Conservation (phyloP, 2,888 invertebrate species). For the Microchrysa polita region DNA sequence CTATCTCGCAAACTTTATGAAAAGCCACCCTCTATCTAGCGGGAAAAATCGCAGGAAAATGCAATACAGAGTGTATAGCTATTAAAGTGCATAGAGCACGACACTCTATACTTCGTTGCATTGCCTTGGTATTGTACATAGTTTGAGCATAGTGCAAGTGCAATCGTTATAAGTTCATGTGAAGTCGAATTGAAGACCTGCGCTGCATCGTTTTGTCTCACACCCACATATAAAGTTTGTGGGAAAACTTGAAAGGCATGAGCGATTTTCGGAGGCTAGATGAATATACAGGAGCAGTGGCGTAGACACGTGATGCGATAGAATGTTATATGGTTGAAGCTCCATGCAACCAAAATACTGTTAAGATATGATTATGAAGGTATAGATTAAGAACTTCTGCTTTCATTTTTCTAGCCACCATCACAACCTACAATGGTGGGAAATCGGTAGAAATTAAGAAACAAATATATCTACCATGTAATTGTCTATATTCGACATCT, state of each 20-base stretch:
- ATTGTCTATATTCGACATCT: no score
- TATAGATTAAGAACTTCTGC: no score
- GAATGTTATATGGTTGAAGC: no score
- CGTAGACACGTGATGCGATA: slow-evolving; percentile 23
- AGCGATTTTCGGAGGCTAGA: neutral
- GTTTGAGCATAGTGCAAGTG: slow-evolving; percentile 39
- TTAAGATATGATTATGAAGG: no score
- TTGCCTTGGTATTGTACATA: slow-evolving; percentile 23
- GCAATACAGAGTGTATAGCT: neutral
- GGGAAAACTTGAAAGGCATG: slow-evolving; percentile 12
- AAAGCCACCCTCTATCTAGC: neutral
- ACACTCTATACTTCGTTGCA: neutral
- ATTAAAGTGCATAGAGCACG: no score
- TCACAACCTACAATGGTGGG: no score
- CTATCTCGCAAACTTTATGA: neutral
- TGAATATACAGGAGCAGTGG: slow-evolving; percentile 20
- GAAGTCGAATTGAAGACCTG: neutral
- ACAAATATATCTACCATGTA: no score
- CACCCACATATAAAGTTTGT: neutral
- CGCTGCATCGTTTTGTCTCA: no score
- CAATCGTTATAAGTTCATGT: slow-evolving; percentile 32
- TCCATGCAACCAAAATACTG: no score
- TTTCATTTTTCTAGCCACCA: no score
- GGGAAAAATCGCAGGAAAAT: neutral
- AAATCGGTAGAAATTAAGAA: no score